Conservation (phyloP, 2,888 invertebrate species). For the Andricus curvator region DNA sequence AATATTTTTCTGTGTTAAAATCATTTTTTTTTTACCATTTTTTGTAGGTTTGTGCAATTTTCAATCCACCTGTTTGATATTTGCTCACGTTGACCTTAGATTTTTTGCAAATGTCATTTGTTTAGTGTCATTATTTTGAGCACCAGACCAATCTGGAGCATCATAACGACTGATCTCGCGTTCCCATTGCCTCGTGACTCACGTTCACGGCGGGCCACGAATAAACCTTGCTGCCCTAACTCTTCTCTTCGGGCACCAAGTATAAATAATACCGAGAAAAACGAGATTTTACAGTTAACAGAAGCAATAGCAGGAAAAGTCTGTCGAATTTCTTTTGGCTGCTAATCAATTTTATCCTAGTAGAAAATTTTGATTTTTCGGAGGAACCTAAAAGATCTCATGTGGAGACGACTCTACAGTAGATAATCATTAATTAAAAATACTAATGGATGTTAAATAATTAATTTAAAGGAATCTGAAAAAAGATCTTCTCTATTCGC, state of each 20-base stretch:
- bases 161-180: slow-evolving; percentile 41
- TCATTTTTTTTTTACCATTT: background rate
- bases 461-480: no score
- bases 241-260: slow-evolving; percentile 41
- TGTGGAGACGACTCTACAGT: no score
- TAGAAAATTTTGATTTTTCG: background rate
- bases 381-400: no score
- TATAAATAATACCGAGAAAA: slow-evolving; percentile 49
- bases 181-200: slow-evolving; percentile 48
- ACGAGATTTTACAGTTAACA: slow-evolving; percentile 17
- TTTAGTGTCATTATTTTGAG: slow-evolving; percentile 35
- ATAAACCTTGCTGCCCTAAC: slow-evolving; percentile 50
- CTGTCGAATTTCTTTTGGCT: background rate
- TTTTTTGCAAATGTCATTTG: slow-evolving; percentile 39
- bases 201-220: slow-evolving; percentile 47
- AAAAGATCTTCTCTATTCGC: no score
- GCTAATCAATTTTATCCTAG: background rate
- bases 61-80: slow-evolving; percentile 2
- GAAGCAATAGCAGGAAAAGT: background rate
- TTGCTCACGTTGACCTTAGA: slow-evolving; percentile 18
- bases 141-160: slow-evolving; percentile 41
- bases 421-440: no score
- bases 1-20: background rate
- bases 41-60: background rate
- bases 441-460: no score